A percentile compares a stretch with the other conserved stretches of the same genome.
Evolutionary conservation across 2,888 invertebrate species (phyloP).

Genomic region (Nebria brevicollis): DNA sequence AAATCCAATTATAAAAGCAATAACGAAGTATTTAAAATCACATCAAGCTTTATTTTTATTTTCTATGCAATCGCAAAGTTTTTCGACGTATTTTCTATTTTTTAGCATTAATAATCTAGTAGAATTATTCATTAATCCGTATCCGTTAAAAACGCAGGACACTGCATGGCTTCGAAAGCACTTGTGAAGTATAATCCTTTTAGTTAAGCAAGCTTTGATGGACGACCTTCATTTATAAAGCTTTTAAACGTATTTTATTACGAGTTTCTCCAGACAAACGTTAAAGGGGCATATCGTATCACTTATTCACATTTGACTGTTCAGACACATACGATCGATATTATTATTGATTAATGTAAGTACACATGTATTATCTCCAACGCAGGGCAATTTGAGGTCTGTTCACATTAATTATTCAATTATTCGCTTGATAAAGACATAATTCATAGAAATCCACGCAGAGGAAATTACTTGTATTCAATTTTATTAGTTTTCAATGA

Average conservation of each 20-base stretch:
- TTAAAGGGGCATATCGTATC: conserved; percentile 7
- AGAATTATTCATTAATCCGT: background rate
- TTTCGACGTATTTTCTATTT: background rate
- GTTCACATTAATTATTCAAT: conserved; percentile 16
- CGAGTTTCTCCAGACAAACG: background rate
- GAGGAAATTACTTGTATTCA: background rate
- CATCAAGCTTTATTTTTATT: background rate
- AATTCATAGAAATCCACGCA: conserved; percentile 27
- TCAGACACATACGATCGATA: background rate
- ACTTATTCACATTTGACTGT: conserved; percentile 7
- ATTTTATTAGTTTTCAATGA: background rate
- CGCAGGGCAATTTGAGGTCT: background rate
- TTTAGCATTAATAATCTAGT: background rate
- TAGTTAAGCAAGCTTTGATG: background rate
- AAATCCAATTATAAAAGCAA: background rate
- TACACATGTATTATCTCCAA: background rate
- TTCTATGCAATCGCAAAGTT: background rate
- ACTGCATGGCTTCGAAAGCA: background rate
- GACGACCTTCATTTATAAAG: background rate
- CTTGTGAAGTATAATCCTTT: background rate
- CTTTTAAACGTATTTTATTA: background rate
- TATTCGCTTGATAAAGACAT: conserved; percentile 26
- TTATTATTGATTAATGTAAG: background rate
- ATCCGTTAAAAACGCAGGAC: background rate
- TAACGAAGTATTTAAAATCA: background rate